Evolutionary conservation across 2,888 invertebrate species (phyloP).

Genomic region (Oligia fasciuncula): DNA sequence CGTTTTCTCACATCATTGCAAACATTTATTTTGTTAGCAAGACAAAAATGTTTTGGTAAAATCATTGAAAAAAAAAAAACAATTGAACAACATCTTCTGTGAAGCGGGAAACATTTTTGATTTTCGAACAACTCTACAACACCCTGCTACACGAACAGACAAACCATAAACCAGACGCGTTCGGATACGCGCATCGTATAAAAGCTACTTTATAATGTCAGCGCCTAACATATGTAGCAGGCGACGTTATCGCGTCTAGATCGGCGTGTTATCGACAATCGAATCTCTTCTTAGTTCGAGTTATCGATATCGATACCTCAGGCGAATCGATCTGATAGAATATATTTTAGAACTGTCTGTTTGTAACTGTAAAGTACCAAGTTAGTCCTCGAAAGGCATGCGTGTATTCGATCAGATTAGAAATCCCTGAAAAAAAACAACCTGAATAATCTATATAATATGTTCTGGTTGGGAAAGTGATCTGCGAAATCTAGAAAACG

Average conservation of each 20-base stretch:
- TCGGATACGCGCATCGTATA: conserved; percentile 71
- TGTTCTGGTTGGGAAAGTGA: neutral
- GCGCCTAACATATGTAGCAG: conserved; percentile 80
- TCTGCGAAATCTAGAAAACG: neutral
- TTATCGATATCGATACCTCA: conserved; percentile 75
- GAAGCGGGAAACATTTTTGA: conserved; percentile 50
- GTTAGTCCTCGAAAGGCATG: conserved; percentile 46
- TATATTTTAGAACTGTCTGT: conserved; percentile 73
- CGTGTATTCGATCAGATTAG: conserved; percentile 51
- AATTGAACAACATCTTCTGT: neutral
- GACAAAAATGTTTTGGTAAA: neutral
- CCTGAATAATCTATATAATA: too few relatives aligned
- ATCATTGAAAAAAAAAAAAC: neutral
- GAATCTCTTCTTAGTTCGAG: conserved; percentile 75
- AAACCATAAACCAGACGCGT: conserved; percentile 73
- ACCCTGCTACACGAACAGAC: conserved; percentile 58
- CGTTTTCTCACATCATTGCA: neutral
- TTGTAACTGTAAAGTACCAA: conserved; percentile 57
- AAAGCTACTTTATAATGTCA: conserved; percentile 82
- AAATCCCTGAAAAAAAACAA: conserved; percentile 18
- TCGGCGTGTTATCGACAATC: conserved; percentile 81
- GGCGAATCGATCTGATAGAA: conserved; percentile 77
- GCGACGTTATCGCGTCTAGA: conserved; percentile 80
- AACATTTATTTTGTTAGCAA: neutral
- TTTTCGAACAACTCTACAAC: conserved; percentile 66